phyloP scores from a whole-genome alignment of 2,888 invertebrate species.

The Thera britannica region DNA sequence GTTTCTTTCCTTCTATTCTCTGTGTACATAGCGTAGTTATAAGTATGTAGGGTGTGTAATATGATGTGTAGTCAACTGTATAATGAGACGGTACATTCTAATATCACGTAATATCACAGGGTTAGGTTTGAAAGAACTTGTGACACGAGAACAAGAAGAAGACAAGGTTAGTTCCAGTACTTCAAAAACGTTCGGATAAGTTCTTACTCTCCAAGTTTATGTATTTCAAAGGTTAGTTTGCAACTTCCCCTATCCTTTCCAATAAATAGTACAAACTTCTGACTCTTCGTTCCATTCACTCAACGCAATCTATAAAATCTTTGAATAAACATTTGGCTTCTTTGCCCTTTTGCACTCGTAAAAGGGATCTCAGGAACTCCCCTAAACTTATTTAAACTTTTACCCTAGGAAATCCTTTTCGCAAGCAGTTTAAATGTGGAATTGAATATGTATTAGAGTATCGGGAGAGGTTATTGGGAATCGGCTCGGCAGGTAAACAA shows the following conservation, averaged over 20 bases:
- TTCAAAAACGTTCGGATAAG: background rate
- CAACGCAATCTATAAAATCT: conserved; percentile 78
- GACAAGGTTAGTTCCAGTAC: background rate
- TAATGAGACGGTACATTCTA: no score
- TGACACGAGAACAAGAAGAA: no score
- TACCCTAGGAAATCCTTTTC: conserved; percentile 81
- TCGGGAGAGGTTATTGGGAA: conserved; percentile 60
- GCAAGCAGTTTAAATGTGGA: conserved; percentile 78
- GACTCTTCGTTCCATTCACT: conserved; percentile 59
- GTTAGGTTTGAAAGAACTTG: no score
- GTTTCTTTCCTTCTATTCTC: no score
- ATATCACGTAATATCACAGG: no score
- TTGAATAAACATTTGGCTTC: conserved; percentile 83
- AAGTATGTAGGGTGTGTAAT: no score
- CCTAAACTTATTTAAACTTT: conserved; percentile 84
- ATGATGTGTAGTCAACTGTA: no score
- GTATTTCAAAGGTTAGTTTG: background rate
- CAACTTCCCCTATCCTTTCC: conserved; percentile 10
- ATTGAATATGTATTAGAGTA: conserved; percentile 79
- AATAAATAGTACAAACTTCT: conserved; percentile 41
- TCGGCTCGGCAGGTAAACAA: conserved; percentile 62
- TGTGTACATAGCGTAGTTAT: no score
- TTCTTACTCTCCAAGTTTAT: background rate
- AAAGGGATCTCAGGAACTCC: conserved; percentile 79
- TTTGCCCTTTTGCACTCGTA: conserved; percentile 81